Evolutionary conservation across 2,797 vertebrate species (phyloP).

Genomic region (Clamator glandarius): DNA sequence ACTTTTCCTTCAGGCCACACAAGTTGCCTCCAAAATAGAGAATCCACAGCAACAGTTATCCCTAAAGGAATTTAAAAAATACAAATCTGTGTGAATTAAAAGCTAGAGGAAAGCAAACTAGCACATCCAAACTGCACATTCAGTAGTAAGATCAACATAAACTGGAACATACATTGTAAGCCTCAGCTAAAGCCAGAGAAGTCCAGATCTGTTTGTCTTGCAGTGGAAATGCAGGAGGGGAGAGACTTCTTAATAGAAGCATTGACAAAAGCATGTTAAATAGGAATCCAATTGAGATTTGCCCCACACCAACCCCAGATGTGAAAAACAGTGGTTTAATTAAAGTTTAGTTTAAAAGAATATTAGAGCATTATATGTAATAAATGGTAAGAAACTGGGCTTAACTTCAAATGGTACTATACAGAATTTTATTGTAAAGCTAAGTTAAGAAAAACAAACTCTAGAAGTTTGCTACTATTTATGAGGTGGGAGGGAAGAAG

Average conservation of each 20-base stretch:
- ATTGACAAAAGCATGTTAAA: neutral
- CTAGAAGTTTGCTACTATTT: neutral
- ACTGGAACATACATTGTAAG: neutral
- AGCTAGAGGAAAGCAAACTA: neutral
- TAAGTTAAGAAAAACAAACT: neutral
- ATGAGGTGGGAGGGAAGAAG: neutral
- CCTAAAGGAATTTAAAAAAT: slow-evolving; percentile 72
- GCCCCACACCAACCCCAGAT: neutral
- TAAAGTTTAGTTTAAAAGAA: neutral
- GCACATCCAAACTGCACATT: neutral
- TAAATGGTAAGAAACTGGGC: neutral
- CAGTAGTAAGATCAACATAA: neutral
- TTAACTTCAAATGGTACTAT: neutral
- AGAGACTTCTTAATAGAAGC: neutral
- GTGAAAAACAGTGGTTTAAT: neutral
- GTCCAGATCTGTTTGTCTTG: neutral
- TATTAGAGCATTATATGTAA: neutral
- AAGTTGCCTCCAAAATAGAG: slow-evolving; percentile 88
- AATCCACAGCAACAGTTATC: slow-evolving; percentile 87
- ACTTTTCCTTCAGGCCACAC: slow-evolving; percentile 97
- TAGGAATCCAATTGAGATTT: neutral
- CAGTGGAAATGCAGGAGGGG: neutral
- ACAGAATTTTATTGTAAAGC: neutral
- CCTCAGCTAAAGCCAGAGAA: neutral
- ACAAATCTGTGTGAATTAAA: neutral